These are phyloP conservation scores for Brachyhypopomus occidentalis DNA, from an alignment of 2,113 vertebrate species.

Conservation along the genomic window DNA sequence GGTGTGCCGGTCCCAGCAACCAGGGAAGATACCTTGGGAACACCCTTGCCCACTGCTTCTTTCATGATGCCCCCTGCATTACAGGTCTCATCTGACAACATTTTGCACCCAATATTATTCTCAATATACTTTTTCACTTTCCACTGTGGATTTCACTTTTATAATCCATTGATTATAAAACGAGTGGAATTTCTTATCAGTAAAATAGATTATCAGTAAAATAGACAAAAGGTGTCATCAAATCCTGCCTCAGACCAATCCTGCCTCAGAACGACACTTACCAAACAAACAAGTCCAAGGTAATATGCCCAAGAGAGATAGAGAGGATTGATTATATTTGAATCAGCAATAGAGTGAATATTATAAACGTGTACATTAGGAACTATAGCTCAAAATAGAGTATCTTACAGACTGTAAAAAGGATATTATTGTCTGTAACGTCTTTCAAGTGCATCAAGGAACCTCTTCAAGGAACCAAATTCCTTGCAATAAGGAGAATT, in stretches of 20 bases:
- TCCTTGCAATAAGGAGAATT: background rate
- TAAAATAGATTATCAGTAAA: too few species aligned
- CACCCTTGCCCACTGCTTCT: too few species aligned
- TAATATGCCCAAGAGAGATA: background rate
- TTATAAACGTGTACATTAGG: background rate
- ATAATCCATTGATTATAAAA: too few species aligned
- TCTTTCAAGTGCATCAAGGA: background rate
- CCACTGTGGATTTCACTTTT: too few species aligned
- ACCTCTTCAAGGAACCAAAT: background rate
- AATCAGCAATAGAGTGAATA: background rate
- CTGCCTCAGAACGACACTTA: too few species aligned
- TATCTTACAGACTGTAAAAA: too few species aligned
- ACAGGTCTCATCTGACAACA: background rate
- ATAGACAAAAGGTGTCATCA: background rate
- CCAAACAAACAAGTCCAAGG: background rate
- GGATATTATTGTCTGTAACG: background rate
- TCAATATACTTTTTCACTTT: background rate
- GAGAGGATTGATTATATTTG: background rate
- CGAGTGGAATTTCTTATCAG: too few species aligned
- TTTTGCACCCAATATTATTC: background rate
- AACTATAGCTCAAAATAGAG: background rate
- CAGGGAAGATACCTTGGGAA: too few species aligned
- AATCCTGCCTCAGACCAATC: background rate
- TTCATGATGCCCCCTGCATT: too few species aligned
- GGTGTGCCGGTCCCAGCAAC: too few species aligned